These are phyloP conservation scores for Cloeon dipterum DNA, from an alignment of 2,888 invertebrate species.

Conservation along the genomic window DNA sequence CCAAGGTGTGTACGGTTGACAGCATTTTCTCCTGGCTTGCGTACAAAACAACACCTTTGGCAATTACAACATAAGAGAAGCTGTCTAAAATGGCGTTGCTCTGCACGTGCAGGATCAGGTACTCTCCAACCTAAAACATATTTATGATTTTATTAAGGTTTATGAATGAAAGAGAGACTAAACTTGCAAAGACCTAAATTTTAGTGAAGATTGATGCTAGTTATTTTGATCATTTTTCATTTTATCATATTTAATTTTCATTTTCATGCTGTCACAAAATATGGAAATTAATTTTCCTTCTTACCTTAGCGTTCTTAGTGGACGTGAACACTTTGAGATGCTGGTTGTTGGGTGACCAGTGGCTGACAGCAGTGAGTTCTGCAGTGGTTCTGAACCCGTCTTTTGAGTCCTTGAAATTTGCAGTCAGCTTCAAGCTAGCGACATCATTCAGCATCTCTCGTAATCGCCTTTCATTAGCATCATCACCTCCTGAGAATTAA, in stretches of 20 bases:
- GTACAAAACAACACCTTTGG: constrained; percentile 73
- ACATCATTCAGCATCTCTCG: constrained; percentile 40
- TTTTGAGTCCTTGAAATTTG: constrained; percentile 37
- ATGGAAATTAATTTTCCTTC: constrained; percentile 1
- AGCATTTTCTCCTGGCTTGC: constrained; percentile 69
- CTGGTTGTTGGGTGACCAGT: constrained; percentile 59
- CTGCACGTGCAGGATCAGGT: constrained; percentile 81
- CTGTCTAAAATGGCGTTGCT: constrained; percentile 74
- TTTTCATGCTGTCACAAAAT: background rate
- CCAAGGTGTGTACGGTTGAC: constrained; percentile 52
- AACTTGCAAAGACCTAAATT: constrained; percentile 1
- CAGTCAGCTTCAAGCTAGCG: constrained; percentile 39
- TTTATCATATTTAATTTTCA: background rate
- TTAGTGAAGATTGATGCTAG: background rate
- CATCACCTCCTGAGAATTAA: background rate
- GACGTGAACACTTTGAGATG: constrained; percentile 72
- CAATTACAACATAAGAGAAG: constrained; percentile 78
- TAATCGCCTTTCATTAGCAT: constrained; percentile 16
- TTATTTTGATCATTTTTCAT: background rate
- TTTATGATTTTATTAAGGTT: background rate
- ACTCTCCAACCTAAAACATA: no score
- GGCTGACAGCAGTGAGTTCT: constrained; percentile 47
- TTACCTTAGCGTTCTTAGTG: constrained; percentile 50
- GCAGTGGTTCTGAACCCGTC: constrained; percentile 38
- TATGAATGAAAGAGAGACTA: background rate